Percentiles rank a stretch among this genome's conserved stretches.
Evolutionary conservation across 37 sponge, comb jelly and placozoan species (phyloP).

Genomic region (Beroe ovata): DNA sequence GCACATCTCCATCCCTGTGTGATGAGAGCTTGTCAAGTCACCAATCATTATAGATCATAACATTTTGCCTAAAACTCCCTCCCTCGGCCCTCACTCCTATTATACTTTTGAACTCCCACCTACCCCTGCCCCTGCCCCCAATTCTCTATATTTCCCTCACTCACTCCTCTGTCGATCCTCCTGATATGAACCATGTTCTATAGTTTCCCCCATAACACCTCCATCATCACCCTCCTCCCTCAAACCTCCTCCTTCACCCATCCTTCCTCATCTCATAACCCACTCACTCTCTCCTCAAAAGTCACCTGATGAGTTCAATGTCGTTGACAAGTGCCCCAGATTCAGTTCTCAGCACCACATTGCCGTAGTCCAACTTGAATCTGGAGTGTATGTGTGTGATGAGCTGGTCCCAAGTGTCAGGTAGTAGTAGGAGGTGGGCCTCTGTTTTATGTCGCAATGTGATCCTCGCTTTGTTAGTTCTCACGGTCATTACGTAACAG

Average conservation of each 20-base stretch:
- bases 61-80: no score
- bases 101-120: background rate
- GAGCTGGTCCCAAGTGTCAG: slow-evolving; percentile 24
- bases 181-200: no score
- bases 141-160: no score
- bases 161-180: no score
- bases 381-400: background rate
- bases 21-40: background rate
- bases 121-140: background rate
- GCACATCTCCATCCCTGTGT: slow-evolving; percentile 17
- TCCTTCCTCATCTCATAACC: background rate
- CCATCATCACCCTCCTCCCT: no score
- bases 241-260: no score
- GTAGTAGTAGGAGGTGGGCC: background rate
- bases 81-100: no score
- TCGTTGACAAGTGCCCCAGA: background rate
- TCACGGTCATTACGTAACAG: slow-evolving; percentile 5
- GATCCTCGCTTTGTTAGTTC: background rate
- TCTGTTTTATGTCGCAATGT: slow-evolving; percentile 12
- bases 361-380: background rate
- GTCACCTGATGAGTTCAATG: slow-evolving; percentile 12
- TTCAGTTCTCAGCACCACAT: background rate
- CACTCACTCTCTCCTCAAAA: background rate
- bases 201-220: no score
- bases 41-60: no score